phyloP scores from a whole-genome alignment of 2,797 vertebrate genomes.

The Hippopotamyrus pictus region DNA sequence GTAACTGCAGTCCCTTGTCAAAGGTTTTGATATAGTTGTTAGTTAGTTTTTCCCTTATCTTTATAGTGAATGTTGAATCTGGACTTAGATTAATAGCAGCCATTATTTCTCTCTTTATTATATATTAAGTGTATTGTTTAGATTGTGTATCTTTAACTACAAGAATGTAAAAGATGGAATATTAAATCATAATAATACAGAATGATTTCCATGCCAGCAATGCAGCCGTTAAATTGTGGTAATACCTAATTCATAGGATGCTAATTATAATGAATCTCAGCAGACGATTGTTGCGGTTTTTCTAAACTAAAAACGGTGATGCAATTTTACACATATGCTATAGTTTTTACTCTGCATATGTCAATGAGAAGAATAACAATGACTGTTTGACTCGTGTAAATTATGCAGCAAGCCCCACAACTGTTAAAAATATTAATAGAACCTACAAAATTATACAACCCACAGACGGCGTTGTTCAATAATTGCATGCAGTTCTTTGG shows the following conservation, averaged over 20 bases:
- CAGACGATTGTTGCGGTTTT: not conserved
- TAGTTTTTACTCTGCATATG: not conserved
- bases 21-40: not conserved
- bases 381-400: not conserved
- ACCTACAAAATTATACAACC: not conserved
- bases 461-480: not conserved
- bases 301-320: not conserved
- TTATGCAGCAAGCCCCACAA: not conserved
- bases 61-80: not conserved
- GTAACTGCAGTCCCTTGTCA: not conserved
- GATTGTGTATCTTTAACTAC: not conserved
- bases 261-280: not conserved
- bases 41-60: not conserved
- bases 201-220: not conserved
- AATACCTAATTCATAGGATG: not conserved
- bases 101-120: not conserved
- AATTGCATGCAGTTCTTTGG: not conserved
- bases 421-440: not conserved
- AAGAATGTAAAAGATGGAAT: not conserved
- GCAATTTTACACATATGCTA: not conserved
- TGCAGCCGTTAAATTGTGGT: not conserved
- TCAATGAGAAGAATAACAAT: not conserved
- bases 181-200: not conserved
- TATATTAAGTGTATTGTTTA: not conserved
- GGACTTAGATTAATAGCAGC: not conserved